These are phyloP conservation scores for Pandemis corylana DNA, from an alignment of 2,888 invertebrate genomes.

Conservation along the genomic window DNA sequence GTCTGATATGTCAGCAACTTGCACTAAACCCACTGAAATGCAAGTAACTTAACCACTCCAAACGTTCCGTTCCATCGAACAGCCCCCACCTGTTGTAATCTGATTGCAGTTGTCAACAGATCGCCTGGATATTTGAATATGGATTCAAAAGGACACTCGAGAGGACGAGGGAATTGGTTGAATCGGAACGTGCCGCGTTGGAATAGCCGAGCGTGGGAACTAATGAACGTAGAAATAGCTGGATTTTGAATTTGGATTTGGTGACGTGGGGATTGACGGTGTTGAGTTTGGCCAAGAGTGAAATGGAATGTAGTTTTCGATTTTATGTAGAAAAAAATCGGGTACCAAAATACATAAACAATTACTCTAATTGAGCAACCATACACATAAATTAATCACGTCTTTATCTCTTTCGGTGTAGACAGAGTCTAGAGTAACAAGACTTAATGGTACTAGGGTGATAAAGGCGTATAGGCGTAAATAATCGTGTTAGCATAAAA, in stretches of 20 bases:
- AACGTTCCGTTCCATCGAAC: constrained; percentile 45
- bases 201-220: constrained; percentile 29
- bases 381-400: too few relatives aligned
- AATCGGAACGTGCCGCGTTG: constrained; percentile 34
- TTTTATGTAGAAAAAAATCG: too few relatives aligned
- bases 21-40: background rate
- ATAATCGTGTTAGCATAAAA: too few relatives aligned
- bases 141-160: constrained; percentile 48
- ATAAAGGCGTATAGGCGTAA: too few relatives aligned
- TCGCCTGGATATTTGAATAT: constrained; percentile 43
- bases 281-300: too few relatives aligned
- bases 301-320: too few relatives aligned
- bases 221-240: constrained; percentile 21
- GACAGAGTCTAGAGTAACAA: too few relatives aligned
- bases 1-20: too few relatives aligned
- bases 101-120: constrained; percentile 60
- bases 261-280: background rate
- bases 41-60: constrained; percentile 33
- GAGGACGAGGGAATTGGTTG: constrained; percentile 47
- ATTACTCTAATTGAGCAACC: too few relatives aligned
- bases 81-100: constrained; percentile 61
- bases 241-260: background rate
- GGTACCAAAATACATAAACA: too few relatives aligned
- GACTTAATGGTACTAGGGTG: too few relatives aligned
- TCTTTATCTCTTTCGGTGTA: too few relatives aligned